phyloP scores from a whole-genome alignment of 2,888 invertebrate genomes.

The Drosophila infuscata region DNA sequence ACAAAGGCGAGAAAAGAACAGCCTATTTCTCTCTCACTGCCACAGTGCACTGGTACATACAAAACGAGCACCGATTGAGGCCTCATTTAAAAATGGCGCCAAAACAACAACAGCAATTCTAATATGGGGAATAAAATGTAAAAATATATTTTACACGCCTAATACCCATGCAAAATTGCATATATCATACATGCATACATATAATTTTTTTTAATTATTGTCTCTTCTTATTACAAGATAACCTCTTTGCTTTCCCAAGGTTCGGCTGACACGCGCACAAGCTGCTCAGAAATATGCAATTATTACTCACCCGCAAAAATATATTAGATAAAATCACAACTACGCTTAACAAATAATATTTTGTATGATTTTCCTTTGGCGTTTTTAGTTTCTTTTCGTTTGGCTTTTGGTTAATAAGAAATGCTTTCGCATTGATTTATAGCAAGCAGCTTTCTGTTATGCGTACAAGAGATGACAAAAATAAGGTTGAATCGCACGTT shows the following conservation, averaged over 20 bases:
- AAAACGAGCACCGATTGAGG: slow-evolving; percentile 30
- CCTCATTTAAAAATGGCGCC: slow-evolving; percentile 71
- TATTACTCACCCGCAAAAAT: slow-evolving; percentile 10
- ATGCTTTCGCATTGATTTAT: slow-evolving; percentile 19
- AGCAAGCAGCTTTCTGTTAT: slow-evolving; percentile 49
- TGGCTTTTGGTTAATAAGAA: slow-evolving; percentile 1
- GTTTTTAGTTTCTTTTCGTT: not conserved
- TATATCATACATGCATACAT: not conserved
- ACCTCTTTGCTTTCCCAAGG: not conserved
- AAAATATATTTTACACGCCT: slow-evolving; percentile 7
- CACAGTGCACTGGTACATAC: slow-evolving; percentile 47
- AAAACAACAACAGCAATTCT: slow-evolving; percentile 36
- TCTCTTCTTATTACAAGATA: not conserved
- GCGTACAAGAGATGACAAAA: not conserved
- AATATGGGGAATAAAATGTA: not conserved
- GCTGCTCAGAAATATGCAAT: not conserved
- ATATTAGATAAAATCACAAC: not conserved
- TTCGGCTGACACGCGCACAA: slow-evolving; percentile 9
- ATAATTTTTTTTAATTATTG: not conserved
- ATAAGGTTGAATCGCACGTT: slow-evolving; percentile 31
- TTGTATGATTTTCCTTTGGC: slow-evolving; percentile 7
- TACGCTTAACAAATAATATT: not conserved
- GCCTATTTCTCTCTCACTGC: slow-evolving; percentile 44
- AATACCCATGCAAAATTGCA: not conserved
- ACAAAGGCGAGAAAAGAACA: slow-evolving; percentile 15